Percentiles rank a stretch among this genome's conserved stretches.
Evolutionary conservation across 1,140 invertebrate genomes (phyloP).

Genomic region (Platorchestia sp.): DNA sequence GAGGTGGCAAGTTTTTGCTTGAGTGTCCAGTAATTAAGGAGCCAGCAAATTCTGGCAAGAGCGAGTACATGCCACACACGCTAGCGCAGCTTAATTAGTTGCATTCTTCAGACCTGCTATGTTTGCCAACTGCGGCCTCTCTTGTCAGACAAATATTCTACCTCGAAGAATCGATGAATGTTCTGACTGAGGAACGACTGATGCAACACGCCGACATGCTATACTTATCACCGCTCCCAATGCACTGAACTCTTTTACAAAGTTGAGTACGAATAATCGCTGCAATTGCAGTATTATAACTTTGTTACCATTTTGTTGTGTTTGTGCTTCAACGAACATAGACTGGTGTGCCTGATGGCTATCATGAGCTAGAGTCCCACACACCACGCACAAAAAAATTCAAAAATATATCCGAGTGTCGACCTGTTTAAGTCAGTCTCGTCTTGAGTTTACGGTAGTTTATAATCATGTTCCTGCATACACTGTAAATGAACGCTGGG

Average conservation of each 20-base stretch:
- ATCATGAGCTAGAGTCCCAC: not conserved
- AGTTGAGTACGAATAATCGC: not conserved
- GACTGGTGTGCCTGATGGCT: not conserved
- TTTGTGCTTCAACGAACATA: not conserved
- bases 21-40: slow-evolving; percentile 51
- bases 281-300: slow-evolving; percentile 21
- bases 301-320: not conserved
- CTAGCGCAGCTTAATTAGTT: slow-evolving; percentile 54
- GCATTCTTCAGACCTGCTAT: slow-evolving; percentile 55
- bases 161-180: slow-evolving; percentile 47
- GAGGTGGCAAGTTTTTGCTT: slow-evolving; percentile 47
- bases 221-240: slow-evolving; percentile 30
- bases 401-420: not conserved
- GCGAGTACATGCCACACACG: slow-evolving; percentile 54
- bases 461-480: slow-evolving; percentile 1
- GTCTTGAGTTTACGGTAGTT: slow-evolving; percentile 6
- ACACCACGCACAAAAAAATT: not conserved
- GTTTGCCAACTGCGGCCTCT: slow-evolving; percentile 52
- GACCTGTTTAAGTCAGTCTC: not conserved
- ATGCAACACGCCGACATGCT: not conserved
- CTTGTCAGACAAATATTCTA: slow-evolving; percentile 55
- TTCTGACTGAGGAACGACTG: slow-evolving; percentile 25
- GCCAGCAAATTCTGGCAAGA: slow-evolving; percentile 53
- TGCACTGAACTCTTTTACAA: not conserved
- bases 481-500: not conserved